These are phyloP conservation scores for Dascyllus trimaculatus DNA, from an alignment of 2,113 vertebrate genomes.

Conservation along the genomic window DNA sequence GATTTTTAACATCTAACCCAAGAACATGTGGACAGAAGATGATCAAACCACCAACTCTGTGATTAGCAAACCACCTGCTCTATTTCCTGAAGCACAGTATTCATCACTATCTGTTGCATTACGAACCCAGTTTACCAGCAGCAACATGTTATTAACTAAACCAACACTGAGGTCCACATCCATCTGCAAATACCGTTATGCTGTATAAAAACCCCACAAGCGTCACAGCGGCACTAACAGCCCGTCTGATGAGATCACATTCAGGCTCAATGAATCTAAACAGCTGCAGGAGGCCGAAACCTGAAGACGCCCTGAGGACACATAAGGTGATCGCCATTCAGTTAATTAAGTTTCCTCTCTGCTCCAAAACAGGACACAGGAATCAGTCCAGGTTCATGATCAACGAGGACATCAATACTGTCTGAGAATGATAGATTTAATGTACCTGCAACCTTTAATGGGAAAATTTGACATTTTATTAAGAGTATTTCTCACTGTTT, in stretches of 20 bases:
- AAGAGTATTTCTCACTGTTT: not conserved
- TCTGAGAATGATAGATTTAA: no score
- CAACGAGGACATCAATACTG: not conserved
- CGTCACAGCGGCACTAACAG: not conserved
- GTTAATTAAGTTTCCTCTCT: slow-evolving; percentile 24
- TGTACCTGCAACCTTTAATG: no score
- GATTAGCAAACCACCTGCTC: no score
- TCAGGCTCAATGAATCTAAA: slow-evolving; percentile 16
- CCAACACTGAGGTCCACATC: not conserved
- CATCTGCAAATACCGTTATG: not conserved
- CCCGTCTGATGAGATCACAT: not conserved
- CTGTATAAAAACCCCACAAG: not conserved
- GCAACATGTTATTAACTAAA: not conserved
- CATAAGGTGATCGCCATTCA: slow-evolving; percentile 15
- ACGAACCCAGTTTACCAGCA: no score
- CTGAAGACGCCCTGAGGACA: slow-evolving; percentile 31
- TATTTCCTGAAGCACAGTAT: no score
- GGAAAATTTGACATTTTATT: no score
- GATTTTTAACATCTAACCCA: no score
- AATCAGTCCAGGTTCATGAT: not conserved
- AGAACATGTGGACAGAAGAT: no score
- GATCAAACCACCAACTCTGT: no score
- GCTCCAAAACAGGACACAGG: not conserved
- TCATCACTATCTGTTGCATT: no score
- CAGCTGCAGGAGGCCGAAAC: slow-evolving; percentile 43